Evolutionary conservation across 92 coral and sea anemone species (phyloP).

Genomic region (Heteractis magnifica): DNA sequence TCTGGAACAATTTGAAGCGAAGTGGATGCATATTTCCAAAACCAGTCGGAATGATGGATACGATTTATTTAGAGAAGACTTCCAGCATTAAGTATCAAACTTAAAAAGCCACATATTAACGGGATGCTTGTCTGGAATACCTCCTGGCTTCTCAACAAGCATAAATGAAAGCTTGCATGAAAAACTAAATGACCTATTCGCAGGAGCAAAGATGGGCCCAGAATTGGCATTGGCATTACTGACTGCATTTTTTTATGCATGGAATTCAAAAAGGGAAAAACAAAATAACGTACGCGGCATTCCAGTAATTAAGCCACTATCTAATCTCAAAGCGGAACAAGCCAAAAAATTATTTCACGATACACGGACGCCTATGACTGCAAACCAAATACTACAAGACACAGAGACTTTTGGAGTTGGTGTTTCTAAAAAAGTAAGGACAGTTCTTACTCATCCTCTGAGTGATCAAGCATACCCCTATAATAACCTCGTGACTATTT

Average conservation of each 20-base stretch:
- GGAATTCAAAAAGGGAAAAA: conserved; percentile 46
- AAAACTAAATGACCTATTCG: conserved; percentile 14
- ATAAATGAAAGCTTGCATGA: conserved; percentile 33
- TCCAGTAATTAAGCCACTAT: conserved; percentile 30
- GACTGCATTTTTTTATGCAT: conserved; percentile 43
- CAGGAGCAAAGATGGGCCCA: conserved; percentile 54
- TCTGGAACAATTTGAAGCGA: conserved; percentile 16
- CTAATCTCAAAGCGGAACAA: neutral
- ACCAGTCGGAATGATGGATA: neutral
- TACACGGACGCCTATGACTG: too few species aligned
- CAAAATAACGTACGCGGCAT: conserved; percentile 23
- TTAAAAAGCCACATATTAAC: conserved; percentile 23
- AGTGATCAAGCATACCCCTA: too few species aligned
- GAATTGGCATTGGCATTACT: conserved; percentile 45
- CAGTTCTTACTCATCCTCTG: too few species aligned
- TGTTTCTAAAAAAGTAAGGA: too few species aligned
- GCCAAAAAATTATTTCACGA: too few species aligned
- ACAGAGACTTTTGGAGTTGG: too few species aligned
- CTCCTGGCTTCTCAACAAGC: conserved; percentile 45
- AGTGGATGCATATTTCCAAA: conserved; percentile 34
- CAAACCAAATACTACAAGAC: too few species aligned
- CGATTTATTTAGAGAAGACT: conserved; percentile 18
- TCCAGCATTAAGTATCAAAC: conserved; percentile 5
- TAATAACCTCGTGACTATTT: too few species aligned
- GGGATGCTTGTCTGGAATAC: conserved; percentile 48